phyloP scores from a whole-genome alignment of 2,888 invertebrate species.

The Hydropsyche betteni region DNA sequence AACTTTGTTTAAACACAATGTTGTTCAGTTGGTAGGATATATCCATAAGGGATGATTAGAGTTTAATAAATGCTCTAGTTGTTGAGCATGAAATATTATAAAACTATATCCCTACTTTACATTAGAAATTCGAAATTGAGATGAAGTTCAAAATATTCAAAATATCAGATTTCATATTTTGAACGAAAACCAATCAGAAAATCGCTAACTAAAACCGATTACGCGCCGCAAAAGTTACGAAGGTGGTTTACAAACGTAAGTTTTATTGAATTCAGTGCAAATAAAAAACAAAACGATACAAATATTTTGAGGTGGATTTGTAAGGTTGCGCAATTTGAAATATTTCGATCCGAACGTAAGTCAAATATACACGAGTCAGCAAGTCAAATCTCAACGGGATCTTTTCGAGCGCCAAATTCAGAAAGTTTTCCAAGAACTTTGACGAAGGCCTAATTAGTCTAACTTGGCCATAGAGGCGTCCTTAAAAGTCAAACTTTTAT shows the following conservation, averaged over 20 bases:
- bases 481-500: slow-evolving; percentile 20
- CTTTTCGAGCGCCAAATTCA: slow-evolving; percentile 22
- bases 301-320: not conserved
- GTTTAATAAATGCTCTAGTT: not conserved
- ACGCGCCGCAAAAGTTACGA: not conserved
- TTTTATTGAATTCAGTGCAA: not conserved
- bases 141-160: too few species aligned
- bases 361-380: slow-evolving; percentile 14
- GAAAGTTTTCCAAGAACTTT: slow-evolving; percentile 4
- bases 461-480: slow-evolving; percentile 16
- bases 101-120: not conserved
- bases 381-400: slow-evolving; percentile 22
- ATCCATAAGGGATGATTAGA: slow-evolving; percentile 11
- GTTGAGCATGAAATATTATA: not conserved
- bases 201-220: too few species aligned
- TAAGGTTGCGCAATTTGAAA: slow-evolving; percentile 8
- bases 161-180: too few species aligned
- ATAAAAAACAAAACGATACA: too few species aligned
- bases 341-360: slow-evolving; percentile 15
- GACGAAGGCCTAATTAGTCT: slow-evolving; percentile 25
- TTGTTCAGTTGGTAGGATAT: not conserved
- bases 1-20: too few species aligned
- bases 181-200: too few species aligned
- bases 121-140: too few species aligned
- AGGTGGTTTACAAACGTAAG: not conserved